Base-by-base conservation (phyloP, 2,113 vertebrate genomes). In the Pelusios castaneus region DNA sequence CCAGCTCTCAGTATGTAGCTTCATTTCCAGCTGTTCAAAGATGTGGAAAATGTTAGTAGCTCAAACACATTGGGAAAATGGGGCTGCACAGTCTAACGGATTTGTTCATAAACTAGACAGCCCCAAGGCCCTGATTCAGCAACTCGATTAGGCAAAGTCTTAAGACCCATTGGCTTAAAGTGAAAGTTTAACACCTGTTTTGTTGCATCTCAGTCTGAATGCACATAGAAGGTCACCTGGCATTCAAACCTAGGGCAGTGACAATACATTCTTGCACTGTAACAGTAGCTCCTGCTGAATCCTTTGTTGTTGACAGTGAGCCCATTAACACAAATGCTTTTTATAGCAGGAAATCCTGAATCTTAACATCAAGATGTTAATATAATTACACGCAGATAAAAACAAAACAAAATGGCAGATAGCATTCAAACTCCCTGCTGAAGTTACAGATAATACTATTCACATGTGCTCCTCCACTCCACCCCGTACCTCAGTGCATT, bases 341-440 rank as follows among this genome's bases (percentile, higher is more conserved):
- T 27, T 63, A 73, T 75, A 88, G 45, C 91, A 84, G 80, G 51
- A 94, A 94, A 90, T 63, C 49, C 84, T 94, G 75, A 82, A 92
- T 82, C 47, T 34, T 55, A 10, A 45, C 77, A 22, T 45, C 22
- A 38, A 70, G 84, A 85, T 4, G n/a, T 75, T 70, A 3, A 63
- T 38, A 49, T 77, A 77, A 88, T 67, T 92, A 51, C 27, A 83
- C 29, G 21, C 47, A 0, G 2, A 81, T 84, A 70, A 78, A 60
- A 45, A 24, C 93, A 3, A 14, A 93, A 47, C 47, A 47, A 47
- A n/a, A n/a, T n/a, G n/a, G 92, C 58, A 80, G 52, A 45, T 67
- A 84, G 77, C 67, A 70, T 73, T 73, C 38, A 73, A 73, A 41
- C n/a, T 41, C 67, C 67, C 67, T 73, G 67, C 67, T 73, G 67